Percentiles rank a stretch among this genome's conserved stretches.
Evolutionary conservation across 2,888 invertebrate species (phyloP).

Genomic region (Sturmia bella): DNA sequence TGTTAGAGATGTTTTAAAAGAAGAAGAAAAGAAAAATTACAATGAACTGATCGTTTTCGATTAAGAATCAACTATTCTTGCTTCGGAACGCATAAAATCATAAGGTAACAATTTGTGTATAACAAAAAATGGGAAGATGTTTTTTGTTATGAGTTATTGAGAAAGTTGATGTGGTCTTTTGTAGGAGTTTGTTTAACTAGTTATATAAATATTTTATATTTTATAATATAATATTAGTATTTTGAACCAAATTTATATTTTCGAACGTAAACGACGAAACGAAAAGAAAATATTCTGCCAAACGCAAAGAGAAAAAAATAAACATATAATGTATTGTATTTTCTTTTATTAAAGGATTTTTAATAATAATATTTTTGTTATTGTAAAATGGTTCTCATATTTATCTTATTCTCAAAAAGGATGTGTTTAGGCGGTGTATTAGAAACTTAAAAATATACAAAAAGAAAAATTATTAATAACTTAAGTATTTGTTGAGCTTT

Average conservation of each 20-base stretch:
- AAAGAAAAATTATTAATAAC: conserved; percentile 73
- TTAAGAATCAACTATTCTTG: conserved; percentile 18
- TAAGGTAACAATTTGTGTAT: conserved; percentile 38
- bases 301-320: conserved; percentile 71
- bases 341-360: conserved; percentile 65
- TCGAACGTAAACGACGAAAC: conserved; percentile 73
- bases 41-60: conserved; percentile 4
- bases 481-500: conserved; percentile 67
- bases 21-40: conserved; percentile 29
- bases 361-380: conserved; percentile 63
- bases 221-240: conserved; percentile 26
- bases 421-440: conserved; percentile 82
- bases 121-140: conserved; percentile 31
- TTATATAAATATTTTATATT: conserved; percentile 43
- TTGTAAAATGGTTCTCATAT: conserved; percentile 80
- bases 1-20: conserved; percentile 10
- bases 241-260: conserved; percentile 53
- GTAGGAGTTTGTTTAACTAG: conserved; percentile 53
- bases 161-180: conserved; percentile 44
- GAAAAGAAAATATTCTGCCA: conserved; percentile 68
- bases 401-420: conserved; percentile 81
- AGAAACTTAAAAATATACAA: conserved; percentile 72
- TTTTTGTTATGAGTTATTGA: conserved; percentile 44
- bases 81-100: conserved; percentile 47
- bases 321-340: conserved; percentile 63